A percentile compares a stretch with the other conserved stretches of the same genome.
Evolutionary conservation across 35 echinoderm and acorn worm genomes (phyloP).

Genomic region (Eucidaris tribuloides): DNA sequence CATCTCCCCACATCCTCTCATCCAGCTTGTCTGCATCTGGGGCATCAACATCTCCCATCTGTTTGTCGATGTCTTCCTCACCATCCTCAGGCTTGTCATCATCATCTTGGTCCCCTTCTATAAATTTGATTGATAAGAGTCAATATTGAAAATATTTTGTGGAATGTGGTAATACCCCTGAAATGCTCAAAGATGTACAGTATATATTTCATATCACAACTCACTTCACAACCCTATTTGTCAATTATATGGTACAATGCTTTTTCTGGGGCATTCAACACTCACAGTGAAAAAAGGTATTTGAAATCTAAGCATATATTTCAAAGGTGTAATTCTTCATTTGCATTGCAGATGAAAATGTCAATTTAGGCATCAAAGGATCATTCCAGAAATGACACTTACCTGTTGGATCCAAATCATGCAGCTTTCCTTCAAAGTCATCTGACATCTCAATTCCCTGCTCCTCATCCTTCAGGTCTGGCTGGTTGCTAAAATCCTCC

Average conservation of each 20-base stretch:
- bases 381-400: not conserved
- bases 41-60: slow-evolving; percentile 95
- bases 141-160: not conserved
- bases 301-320: not conserved
- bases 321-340: not conserved
- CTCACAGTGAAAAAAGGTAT: too few relatives aligned
- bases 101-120: slow-evolving; percentile 67
- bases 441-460: slow-evolving; percentile 99
- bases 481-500: slow-evolving; percentile 49
- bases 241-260: too few relatives aligned
- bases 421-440: slow-evolving; percentile 99
- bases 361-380: too few relatives aligned
- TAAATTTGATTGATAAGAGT: not conserved
- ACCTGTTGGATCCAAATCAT: slow-evolving; percentile 87
- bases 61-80: slow-evolving; percentile 90
- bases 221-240: too few relatives aligned
- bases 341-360: too few relatives aligned
- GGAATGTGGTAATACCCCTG: too few relatives aligned
- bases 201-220: too few relatives aligned
- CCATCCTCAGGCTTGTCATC: slow-evolving; percentile 49
- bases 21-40: slow-evolving; percentile 87
- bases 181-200: too few relatives aligned
- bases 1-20: slow-evolving; percentile 97
- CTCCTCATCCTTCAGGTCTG: slow-evolving; percentile 85
- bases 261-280: too few relatives aligned